phyloP scores from a whole-genome alignment of 2,113 vertebrate genomes.

The Phyllostomus hastatus region DNA sequence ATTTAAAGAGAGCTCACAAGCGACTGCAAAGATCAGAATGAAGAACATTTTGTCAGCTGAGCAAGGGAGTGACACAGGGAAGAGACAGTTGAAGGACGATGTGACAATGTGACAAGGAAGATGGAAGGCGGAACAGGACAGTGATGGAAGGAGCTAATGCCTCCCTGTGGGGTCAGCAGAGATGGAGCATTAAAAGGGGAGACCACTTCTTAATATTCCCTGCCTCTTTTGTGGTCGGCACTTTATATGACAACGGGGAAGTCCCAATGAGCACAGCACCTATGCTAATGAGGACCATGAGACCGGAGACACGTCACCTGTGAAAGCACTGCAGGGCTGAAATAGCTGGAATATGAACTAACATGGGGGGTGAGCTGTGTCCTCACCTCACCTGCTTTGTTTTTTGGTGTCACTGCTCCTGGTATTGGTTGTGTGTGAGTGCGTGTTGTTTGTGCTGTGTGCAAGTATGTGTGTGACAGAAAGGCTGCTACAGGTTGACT shows the following conservation, averaged over 20 bases:
- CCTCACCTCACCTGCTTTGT: slow-evolving; percentile 43
- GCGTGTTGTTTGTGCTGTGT: background rate
- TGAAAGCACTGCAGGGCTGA: background rate
- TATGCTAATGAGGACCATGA: background rate
- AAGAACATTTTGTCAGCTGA: background rate
- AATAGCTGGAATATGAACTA: background rate
- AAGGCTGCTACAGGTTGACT: background rate
- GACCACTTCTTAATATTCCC: background rate
- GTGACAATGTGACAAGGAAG: background rate
- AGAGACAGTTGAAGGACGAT: background rate
- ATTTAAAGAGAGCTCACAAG: background rate
- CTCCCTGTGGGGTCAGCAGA: background rate
- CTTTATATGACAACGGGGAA: background rate
- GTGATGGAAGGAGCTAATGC: background rate
- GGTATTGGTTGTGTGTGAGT: background rate
- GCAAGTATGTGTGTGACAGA: too few relatives aligned
- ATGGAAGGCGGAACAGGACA: background rate
- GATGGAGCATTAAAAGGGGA: background rate
- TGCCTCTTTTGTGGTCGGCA: background rate
- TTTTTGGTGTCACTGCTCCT: slow-evolving; percentile 46
- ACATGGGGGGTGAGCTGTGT: background rate
- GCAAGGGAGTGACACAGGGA: background rate
- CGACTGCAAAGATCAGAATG: background rate
- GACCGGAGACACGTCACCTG: background rate
- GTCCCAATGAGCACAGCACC: background rate